Evolutionary conservation across 2,113 vertebrate species (phyloP), one percentile per base, ranked within the genome.

Genomic region (Rhipidura dahli): DNA sequence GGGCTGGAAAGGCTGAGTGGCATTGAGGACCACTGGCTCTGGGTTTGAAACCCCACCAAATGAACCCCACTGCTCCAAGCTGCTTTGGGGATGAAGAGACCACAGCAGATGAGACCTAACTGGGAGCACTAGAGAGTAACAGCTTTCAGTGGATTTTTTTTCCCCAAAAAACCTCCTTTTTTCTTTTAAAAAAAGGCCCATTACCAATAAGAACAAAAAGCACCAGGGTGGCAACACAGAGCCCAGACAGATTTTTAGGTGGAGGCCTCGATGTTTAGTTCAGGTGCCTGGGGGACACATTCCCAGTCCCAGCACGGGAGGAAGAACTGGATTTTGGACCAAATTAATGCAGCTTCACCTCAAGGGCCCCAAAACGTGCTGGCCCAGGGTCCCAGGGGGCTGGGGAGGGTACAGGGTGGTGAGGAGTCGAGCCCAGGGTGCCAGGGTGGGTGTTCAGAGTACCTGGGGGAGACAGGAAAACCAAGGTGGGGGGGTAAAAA

Each of bases 391-490:
- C 33, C 54, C 3, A 1, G 0, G 1, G 15, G 35, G 15, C 53
- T 20, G 5, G 51, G 35, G 39, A 84, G 27, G 39, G 57, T 6
- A 5, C 24, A 20, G 2, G 4, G 26, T 5, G 4, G 5, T 4
- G 1, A 51, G 2, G n/a, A 56, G 50, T 69, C 22, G 37, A 71
- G 69, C 69, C n/a, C 1, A 2, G 44, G 11, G 3, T 3, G 81
- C 65, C 61, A 39, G 26, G 53, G 39, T 53, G 57, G 33, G 45
- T 18, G 15, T 31, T 54, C 0, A 7, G 35, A 80, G 72, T 33
- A 63, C 59, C 89, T 88, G 96, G 94, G 95, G 90, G 56, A 97
- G 92, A 69, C 13, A 59, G 80, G 78, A 92, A 73, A 89, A 35
- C 1, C 28, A 50, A 31, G 16, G 10, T 2, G 1, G 20, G 15